Conservation (phyloP, 2,113 vertebrate species). For the Cacatua alba region DNA sequence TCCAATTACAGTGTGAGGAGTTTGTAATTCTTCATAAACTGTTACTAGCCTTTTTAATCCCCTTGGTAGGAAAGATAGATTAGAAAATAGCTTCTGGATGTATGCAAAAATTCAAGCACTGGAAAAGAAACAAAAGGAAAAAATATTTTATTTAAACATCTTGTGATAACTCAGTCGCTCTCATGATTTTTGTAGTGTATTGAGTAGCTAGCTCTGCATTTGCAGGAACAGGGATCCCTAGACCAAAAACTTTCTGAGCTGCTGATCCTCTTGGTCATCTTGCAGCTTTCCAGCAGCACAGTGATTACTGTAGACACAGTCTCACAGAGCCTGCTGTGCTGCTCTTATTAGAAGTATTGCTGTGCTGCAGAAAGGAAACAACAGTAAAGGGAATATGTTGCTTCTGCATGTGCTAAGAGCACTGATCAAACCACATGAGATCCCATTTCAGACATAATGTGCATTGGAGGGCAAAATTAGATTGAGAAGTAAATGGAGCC, state of each 20-base stretch:
- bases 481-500: slow-evolving; percentile 88
- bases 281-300: background rate
- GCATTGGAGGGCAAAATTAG: slow-evolving; percentile 88
- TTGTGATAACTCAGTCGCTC: background rate
- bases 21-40: background rate
- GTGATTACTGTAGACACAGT: slow-evolving; percentile 30
- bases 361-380: slow-evolving; percentile 59
- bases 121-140: background rate
- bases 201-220: background rate
- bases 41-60: background rate
- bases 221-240: background rate
- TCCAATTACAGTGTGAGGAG: background rate
- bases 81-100: background rate
- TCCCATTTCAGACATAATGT: slow-evolving; percentile 84
- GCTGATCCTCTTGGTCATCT: background rate
- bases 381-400: slow-evolving; percentile 72
- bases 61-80: background rate
- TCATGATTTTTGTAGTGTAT: accelerated
- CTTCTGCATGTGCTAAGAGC: slow-evolving; percentile 76
- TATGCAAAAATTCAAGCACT: background rate
- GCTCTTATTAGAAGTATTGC: slow-evolving; percentile 71
- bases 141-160: background rate
- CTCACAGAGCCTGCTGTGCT: slow-evolving; percentile 66
- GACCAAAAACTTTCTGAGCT: background rate
- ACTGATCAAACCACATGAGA: slow-evolving; percentile 84